These are phyloP conservation scores for Pelodiscus sinensis DNA, from an alignment of 2,113 vertebrate species.

Conservation along the genomic window DNA sequence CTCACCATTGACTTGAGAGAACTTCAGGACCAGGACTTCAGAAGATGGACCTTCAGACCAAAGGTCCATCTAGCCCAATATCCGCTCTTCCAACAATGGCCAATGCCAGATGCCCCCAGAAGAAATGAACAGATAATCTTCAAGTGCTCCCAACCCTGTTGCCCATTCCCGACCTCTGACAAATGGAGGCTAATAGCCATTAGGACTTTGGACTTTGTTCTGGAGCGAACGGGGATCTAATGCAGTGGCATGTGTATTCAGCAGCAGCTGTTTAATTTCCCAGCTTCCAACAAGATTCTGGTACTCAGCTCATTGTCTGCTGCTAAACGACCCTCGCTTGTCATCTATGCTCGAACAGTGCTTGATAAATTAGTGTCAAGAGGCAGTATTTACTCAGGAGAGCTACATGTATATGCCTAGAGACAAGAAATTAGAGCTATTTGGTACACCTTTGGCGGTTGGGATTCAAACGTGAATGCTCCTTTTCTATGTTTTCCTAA, in stretches of 20 bases:
- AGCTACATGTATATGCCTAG: not conserved
- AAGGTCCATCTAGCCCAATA: no score
- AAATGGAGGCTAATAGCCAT: no score
- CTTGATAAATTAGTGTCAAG: not conserved
- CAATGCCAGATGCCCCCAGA: no score
- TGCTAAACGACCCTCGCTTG: not conserved
- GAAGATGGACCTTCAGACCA: no score
- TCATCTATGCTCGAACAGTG: not conserved
- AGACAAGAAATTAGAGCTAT: not conserved
- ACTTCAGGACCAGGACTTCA: not conserved
- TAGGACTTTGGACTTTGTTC: not conserved
- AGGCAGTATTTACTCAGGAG: not conserved
- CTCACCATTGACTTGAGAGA: not conserved
- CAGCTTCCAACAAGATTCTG: not conserved
- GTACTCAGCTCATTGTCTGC: not conserved
- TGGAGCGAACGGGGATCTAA: not conserved
- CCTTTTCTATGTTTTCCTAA: conserved; percentile 27
- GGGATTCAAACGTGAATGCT: conserved; percentile 36
- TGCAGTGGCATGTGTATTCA: fast-evolving
- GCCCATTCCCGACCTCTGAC: no score
- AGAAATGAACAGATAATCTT: no score
- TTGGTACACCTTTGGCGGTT: conserved; percentile 38
- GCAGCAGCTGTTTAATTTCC: not conserved
- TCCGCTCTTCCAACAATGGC: no score
- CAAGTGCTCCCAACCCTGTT: no score